Percentiles rank a stretch among this genome's conserved stretches.
phyloP scores from a whole-genome alignment of 2,797 vertebrate species.

The Cyclopterus lumpus region DNA sequence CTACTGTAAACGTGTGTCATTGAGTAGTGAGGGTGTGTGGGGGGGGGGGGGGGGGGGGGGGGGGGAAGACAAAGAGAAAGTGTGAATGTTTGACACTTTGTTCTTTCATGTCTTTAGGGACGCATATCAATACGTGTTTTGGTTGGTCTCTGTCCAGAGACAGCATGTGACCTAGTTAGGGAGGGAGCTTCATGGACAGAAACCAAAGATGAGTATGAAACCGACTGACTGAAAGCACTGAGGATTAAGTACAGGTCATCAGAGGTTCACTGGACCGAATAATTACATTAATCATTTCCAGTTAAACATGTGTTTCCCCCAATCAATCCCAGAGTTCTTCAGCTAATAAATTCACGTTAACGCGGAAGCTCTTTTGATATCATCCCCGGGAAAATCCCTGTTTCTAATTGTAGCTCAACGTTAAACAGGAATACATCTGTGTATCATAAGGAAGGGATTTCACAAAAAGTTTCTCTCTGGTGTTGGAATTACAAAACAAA shows the following conservation, averaged over 20 bases:
- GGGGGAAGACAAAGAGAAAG: conserved; percentile 37
- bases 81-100: conserved; percentile 65
- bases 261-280: conserved; percentile 38
- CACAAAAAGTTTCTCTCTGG: conserved; percentile 28
- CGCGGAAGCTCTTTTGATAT: conserved; percentile 28
- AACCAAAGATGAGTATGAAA: conserved; percentile 61
- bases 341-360: conserved; percentile 21
- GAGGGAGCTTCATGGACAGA: conserved; percentile 62
- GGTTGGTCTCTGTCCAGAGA: conserved; percentile 60
- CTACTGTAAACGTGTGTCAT: conserved; percentile 31
- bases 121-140: conserved; percentile 58
- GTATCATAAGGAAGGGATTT: conserved; percentile 12
- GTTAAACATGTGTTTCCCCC: conserved; percentile 33
- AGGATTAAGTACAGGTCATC: conserved; percentile 51
- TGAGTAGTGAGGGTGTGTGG: conserved; percentile 16
- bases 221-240: conserved; percentile 39
- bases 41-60: not conserved
- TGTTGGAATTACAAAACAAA: conserved; percentile 33
- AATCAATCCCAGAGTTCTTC: conserved; percentile 14
- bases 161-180: conserved; percentile 71
- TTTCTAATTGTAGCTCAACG: conserved; percentile 9
- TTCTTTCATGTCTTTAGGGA: conserved; percentile 39
- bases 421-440: conserved; percentile 13
- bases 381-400: conserved; percentile 20
- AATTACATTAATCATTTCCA: conserved; percentile 49